These are phyloP conservation scores for Sarcophaga rosellei DNA, from an alignment of 2,888 invertebrate species.

Conservation along the genomic window DNA sequence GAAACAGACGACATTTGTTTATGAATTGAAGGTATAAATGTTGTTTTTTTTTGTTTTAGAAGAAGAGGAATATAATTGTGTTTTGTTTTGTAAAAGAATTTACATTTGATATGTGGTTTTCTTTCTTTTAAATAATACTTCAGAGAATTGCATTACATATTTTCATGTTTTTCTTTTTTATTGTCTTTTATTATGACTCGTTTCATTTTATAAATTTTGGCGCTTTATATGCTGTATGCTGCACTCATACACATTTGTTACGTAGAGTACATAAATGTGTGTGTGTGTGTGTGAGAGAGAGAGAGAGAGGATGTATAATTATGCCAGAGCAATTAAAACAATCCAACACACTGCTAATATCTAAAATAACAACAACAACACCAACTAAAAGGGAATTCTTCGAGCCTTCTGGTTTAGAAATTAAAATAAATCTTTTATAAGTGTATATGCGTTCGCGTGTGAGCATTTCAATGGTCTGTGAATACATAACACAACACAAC, in stretches of 20 bases:
- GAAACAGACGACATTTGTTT: not conserved
- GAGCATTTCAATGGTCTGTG: not conserved
- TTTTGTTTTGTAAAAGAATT: too few species aligned
- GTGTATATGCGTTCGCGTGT: not conserved
- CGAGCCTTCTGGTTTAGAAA: slow-evolving; percentile 3
- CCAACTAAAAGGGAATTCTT: not conserved
- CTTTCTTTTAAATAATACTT: too few species aligned
- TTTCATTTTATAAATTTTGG: slow-evolving; percentile 31
- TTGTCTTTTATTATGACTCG: not conserved
- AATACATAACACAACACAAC: too few species aligned
- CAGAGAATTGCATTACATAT: slow-evolving; percentile 60
- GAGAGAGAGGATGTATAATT: not conserved
- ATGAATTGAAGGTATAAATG: not conserved
- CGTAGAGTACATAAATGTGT: not conserved
- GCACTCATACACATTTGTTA: not conserved
- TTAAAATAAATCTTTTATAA: not conserved
- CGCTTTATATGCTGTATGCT: slow-evolving; percentile 21
- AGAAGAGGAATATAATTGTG: too few species aligned
- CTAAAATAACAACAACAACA: not conserved
- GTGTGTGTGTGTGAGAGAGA: not conserved
- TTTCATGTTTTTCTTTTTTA: slow-evolving; percentile 43
- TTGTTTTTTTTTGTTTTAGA: too few species aligned
- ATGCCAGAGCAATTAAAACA: not conserved
- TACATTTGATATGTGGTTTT: too few species aligned
- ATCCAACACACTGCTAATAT: not conserved